These are phyloP conservation scores for Battus philenor DNA, from an alignment of 1,140 invertebrate species.

Conservation along the genomic window DNA sequence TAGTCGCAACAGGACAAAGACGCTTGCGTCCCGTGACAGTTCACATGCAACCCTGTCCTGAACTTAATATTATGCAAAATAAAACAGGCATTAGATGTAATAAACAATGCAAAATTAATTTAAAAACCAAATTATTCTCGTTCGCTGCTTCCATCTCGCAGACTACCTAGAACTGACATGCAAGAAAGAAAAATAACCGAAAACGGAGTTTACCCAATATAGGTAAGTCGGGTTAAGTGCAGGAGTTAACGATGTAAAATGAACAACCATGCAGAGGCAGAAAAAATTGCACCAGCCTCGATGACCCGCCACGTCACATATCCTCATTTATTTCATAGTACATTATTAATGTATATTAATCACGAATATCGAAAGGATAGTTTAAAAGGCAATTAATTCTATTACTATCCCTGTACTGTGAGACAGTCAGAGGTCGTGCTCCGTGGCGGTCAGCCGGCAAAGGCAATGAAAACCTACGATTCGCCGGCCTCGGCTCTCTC, in stretches of 20 bases:
- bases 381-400: no score
- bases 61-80: conserved; percentile 46
- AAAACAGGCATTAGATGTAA: conserved; percentile 15
- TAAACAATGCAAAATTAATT: conserved; percentile 46
- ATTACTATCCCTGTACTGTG: no score
- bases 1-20: conserved; percentile 37
- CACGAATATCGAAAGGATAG: no score
- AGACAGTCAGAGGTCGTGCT: conserved; percentile 21
- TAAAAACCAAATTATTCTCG: conserved; percentile 34
- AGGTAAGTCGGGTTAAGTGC: conserved; percentile 66
- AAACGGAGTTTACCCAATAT: conserved; percentile 59
- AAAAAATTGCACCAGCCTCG: conserved; percentile 49
- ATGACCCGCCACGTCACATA: conserved; percentile 31
- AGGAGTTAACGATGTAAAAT: conserved; percentile 66
- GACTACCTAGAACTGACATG: conserved; percentile 64
- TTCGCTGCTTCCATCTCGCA: conserved; percentile 34
- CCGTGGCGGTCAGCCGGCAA: conserved; percentile 25
- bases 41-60: conserved; percentile 31
- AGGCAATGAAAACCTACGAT: conserved; percentile 89
- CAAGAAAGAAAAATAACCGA: conserved; percentile 56
- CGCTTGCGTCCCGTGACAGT: conserved; percentile 25
- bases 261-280: conserved; percentile 71
- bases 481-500: conserved; percentile 99
- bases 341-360: no score
- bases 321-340: no score